Evolutionary conservation across 2,113 vertebrate species (phyloP), one percentile per base, ranked within the genome.

Genomic region (Marmota flaviventris): DNA sequence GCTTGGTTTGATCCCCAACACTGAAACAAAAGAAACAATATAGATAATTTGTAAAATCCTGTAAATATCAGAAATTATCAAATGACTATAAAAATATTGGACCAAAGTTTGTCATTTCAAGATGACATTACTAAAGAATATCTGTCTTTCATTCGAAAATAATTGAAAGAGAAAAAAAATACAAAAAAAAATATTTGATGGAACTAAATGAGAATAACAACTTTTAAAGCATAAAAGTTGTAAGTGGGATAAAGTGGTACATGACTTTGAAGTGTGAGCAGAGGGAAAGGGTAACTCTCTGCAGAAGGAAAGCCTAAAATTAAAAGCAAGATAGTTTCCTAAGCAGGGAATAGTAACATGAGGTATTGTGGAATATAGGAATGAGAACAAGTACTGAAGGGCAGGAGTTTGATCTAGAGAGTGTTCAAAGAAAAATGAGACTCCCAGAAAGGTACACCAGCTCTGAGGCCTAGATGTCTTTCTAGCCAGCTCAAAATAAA

Each of bases 101-200:
- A 67, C 39, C 32, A 27, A 67, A 88, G 83, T 4, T 34, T 87
- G 4, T 37, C 63, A 37, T 91, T 65, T 91, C 82, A 69, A 76
- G 5, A 51, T 63, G 5, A 42, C 8, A 45, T 0, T 61, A 9
- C 58, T 45, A 79, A 91, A 25, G 0, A 39, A 72, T 42, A 1
- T 69, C 4, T 20, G 1, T 69, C 11, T 22, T 45, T n/a, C 11
- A 79, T 34, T 78, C 65, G 17, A 78, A 84, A 79, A 75, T 75
- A 3, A 61, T 24, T 67, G 10, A 58, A 95, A 86, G 90, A 69
- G 56, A 27, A 8, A 70, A 4, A 87, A 92, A 67, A 72, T 69
- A 14, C 0, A 56, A 9, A 56, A 39, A 1, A 48, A 1, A 82
- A 17, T 18, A 16, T 53, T 51, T 45, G 1, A 82, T 24, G 0